Percentiles rank a stretch among this genome's conserved stretches.
phyloP scores from a whole-genome alignment of 2,113 vertebrate species.

The Columbina picui region DNA sequence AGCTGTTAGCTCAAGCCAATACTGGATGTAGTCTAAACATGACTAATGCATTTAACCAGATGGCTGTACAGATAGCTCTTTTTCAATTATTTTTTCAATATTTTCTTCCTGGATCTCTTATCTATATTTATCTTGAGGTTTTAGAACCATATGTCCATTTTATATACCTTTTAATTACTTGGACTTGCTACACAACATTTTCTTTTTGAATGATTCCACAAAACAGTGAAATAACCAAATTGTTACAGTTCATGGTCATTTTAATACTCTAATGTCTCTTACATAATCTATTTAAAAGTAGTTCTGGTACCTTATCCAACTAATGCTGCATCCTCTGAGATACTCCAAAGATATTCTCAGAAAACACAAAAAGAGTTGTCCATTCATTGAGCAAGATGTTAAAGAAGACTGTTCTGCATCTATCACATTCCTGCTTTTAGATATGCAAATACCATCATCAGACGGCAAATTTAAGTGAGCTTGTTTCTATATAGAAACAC shows the following conservation, averaged over 20 bases:
- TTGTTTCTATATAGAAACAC: not conserved
- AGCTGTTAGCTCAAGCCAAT: not conserved
- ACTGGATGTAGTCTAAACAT: not conserved
- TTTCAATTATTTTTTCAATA: not conserved
- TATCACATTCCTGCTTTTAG: not conserved
- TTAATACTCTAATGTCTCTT: not conserved
- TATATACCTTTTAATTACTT: not conserved
- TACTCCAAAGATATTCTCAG: not conserved
- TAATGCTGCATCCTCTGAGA: not conserved
- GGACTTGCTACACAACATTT: not conserved
- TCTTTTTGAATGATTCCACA: not conserved
- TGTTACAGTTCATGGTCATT: not conserved
- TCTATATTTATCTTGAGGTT: not conserved
- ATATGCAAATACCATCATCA: not conserved
- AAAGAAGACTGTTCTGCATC: not conserved
- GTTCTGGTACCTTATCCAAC: not conserved
- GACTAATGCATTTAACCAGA: constrained; percentile 20
- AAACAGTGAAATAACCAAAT: not conserved
- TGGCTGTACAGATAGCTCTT: not conserved
- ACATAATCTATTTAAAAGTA: not conserved
- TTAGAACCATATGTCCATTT: not conserved
- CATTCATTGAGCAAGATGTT: not conserved
- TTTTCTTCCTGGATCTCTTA: not conserved
- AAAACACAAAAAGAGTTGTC: not conserved
- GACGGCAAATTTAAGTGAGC: not conserved